Conservation (phyloP, 37 sponge, comb jelly and placozoan species). For the Diacarnus erythraeanus region DNA sequence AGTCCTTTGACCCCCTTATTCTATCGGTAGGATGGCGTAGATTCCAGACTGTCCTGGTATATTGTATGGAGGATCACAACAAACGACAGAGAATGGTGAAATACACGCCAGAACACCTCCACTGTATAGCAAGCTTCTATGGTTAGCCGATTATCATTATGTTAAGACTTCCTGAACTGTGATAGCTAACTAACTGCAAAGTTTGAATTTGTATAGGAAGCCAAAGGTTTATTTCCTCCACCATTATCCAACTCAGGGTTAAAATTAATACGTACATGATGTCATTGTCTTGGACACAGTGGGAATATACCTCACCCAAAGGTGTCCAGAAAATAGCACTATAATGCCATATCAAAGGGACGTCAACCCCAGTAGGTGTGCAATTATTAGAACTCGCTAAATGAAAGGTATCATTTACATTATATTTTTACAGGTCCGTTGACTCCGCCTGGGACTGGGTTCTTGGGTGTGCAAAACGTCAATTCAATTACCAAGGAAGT, state of each 20-base stretch:
- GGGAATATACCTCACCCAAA: no score
- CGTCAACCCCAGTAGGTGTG: no score
- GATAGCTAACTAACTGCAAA: background rate
- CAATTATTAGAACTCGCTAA: no score
- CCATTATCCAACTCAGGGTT: no score
- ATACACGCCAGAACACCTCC: constrained; percentile 98
- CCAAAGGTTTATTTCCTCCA: no score
- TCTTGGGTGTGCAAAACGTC: constrained; percentile 65
- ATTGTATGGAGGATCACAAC: constrained; percentile 95
- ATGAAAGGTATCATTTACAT: background rate
- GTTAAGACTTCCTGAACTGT: background rate
- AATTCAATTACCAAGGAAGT: constrained; percentile 3
- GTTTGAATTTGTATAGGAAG: background rate
- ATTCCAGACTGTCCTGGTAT: constrained; percentile 87
- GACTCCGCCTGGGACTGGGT: constrained; percentile 74
- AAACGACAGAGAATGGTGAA: constrained; percentile 90
- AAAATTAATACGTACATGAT: no score
- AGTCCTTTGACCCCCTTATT: constrained; percentile 91
- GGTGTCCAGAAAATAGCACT: no score
- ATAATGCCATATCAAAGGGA: no score
- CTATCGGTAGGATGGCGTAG: constrained; percentile 94
- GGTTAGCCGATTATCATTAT: constrained; percentile 44
- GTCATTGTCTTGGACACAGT: no score
- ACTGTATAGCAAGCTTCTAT: constrained; percentile 89
- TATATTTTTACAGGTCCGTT: constrained; percentile 45